Percentiles rank a stretch among this genome's conserved stretches.
Conservation (phyloP, 2,888 invertebrate genomes). For the Meteorus cinctellus region DNA sequence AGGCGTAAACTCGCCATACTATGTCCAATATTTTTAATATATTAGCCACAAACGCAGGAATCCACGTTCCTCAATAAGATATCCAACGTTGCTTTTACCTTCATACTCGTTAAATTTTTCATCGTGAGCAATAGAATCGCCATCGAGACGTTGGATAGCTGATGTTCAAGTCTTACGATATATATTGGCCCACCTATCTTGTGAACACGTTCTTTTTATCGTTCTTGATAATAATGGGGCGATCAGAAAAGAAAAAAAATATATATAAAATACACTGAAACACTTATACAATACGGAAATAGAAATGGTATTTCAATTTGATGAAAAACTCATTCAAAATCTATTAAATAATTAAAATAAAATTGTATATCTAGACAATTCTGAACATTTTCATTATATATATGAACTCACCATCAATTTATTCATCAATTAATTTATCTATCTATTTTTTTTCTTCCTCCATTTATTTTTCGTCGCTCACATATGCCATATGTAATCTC, state of each 20-base stretch:
- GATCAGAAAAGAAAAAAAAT: not conserved
- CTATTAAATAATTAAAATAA: too few relatives aligned
- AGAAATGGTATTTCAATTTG: too few relatives aligned
- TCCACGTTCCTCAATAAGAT: not conserved
- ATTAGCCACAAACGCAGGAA: not conserved
- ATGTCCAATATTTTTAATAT: not conserved
- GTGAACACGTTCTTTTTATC: conserved; percentile 6
- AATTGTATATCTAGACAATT: too few relatives aligned
- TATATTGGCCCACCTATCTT: not conserved
- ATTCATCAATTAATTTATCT: too few relatives aligned
- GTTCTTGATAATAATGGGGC: not conserved
- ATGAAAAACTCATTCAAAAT: too few relatives aligned
- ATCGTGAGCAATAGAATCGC: not conserved
- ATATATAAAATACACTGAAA: too few relatives aligned
- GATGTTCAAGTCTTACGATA: not conserved
- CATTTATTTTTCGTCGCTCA: not conserved
- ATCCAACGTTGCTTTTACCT: not conserved
- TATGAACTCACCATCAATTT: too few relatives aligned
- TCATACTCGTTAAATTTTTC: conserved; percentile 1
- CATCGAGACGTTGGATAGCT: not conserved
- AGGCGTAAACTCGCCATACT: too few relatives aligned
- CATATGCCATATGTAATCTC: not conserved
- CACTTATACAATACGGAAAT: too few relatives aligned
- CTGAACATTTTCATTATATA: too few relatives aligned
- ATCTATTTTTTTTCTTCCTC: too few relatives aligned